Percentiles rank a stretch among this genome's conserved stretches.
Evolutionary conservation across 1,140 invertebrate genomes (phyloP).

Genomic region (Cydia splendana): DNA sequence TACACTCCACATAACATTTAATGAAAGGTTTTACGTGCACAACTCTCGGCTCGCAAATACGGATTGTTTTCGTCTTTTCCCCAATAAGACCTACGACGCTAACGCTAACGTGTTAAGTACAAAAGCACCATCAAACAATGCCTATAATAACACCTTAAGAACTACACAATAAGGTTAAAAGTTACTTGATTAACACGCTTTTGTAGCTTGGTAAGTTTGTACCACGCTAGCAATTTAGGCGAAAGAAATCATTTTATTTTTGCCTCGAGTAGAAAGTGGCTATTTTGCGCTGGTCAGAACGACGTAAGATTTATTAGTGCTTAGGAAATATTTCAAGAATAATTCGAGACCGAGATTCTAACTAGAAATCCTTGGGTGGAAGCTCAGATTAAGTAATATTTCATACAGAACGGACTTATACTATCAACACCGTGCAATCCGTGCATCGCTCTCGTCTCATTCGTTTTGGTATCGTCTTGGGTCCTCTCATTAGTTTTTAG

Average conservation of each 20-base stretch:
- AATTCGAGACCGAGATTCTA: neutral
- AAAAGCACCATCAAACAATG: neutral
- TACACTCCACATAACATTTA: constrained; percentile 28
- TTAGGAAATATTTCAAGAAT: neutral
- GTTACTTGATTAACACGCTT: neutral
- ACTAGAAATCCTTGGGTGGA: neutral
- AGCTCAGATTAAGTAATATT: neutral
- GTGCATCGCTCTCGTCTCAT: no score
- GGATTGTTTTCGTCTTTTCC: constrained; percentile 39
- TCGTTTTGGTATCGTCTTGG: no score
- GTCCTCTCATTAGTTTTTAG: no score
- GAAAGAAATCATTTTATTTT: constrained; percentile 19
- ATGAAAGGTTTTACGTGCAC: constrained; percentile 31
- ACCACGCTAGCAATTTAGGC: constrained; percentile 1
- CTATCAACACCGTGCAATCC: no score
- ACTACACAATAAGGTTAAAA: neutral
- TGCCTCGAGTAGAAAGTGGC: neutral
- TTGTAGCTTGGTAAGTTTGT: neutral
- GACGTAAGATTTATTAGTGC: constrained; percentile 7
- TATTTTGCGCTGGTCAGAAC: neutral
- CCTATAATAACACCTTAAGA: neutral
- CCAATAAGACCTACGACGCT: constrained; percentile 19
- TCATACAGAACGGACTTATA: no score
- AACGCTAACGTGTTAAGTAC: neutral
- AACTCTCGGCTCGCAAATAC: constrained; percentile 33